Evolutionary conservation across 2,797 vertebrate species (phyloP).

Genomic region (Acanthis flammea): DNA sequence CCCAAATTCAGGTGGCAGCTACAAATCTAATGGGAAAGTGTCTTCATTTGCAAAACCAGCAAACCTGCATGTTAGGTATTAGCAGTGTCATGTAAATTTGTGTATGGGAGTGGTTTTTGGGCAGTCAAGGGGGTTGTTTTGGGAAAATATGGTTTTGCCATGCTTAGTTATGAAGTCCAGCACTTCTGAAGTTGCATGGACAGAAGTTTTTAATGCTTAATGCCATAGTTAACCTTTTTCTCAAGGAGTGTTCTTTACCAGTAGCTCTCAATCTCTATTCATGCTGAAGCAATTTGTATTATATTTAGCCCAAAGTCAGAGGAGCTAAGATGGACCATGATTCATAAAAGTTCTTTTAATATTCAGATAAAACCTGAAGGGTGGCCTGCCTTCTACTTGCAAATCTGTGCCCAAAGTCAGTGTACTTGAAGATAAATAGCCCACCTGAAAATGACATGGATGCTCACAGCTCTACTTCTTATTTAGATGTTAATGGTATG

Average conservation of each 20-base stretch:
- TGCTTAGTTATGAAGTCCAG: not conserved
- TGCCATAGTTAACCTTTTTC: not conserved
- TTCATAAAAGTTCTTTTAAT: not conserved
- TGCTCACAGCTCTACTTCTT: not conserved
- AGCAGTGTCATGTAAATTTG: not conserved
- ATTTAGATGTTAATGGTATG: not conserved
- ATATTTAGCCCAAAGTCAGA: not conserved
- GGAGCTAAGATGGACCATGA: not conserved
- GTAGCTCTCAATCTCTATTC: not conserved
- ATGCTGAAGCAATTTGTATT: not conserved
- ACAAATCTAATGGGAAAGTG: not conserved
- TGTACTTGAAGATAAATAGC: not conserved
- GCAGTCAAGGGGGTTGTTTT: not conserved
- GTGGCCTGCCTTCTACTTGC: not conserved
- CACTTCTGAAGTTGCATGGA: not conserved
- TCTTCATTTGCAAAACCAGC: not conserved
- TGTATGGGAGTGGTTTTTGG: not conserved
- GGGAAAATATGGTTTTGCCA: not conserved
- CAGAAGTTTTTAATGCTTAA: not conserved
- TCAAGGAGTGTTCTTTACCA: not conserved
- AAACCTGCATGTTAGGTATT: rapidly evolving
- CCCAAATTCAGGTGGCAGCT: not conserved
- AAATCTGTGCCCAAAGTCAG: not conserved
- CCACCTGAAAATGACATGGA: not conserved
- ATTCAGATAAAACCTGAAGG: not conserved